These are phyloP conservation scores for Lates japonicus DNA, from an alignment of 2,797 vertebrate species.

Conservation along the genomic window DNA sequence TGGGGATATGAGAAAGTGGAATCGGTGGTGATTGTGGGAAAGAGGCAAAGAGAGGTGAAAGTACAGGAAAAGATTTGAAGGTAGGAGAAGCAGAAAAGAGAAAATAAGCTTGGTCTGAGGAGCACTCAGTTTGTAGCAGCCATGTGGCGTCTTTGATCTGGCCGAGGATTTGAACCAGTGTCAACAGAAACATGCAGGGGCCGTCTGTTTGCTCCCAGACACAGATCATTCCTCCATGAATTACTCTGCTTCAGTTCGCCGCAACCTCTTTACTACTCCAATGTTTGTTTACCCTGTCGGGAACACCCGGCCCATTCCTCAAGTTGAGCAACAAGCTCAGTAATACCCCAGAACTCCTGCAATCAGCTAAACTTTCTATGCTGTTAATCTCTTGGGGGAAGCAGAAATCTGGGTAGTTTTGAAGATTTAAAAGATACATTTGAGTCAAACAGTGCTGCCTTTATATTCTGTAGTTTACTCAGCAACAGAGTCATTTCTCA, in stretches of 20 bases:
- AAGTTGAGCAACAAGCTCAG: conserved; percentile 62
- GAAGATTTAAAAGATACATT: conserved; percentile 51
- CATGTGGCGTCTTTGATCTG: conserved; percentile 83
- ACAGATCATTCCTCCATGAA: conserved; percentile 74
- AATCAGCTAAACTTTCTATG: conserved; percentile 64
- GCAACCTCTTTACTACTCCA: conserved; percentile 62
- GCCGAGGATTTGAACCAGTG: conserved; percentile 69
- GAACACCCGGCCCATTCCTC: conserved; percentile 62
- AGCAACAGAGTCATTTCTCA: conserved; percentile 35
- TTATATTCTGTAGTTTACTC: conserved; percentile 39
- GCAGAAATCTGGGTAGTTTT: conserved; percentile 42
- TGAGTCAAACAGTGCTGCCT: conserved; percentile 46
- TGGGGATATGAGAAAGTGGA: conserved; percentile 33
- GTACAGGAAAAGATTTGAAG: conserved; percentile 46
- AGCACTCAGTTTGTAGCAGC: conserved; percentile 60
- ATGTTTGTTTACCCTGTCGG: conserved; percentile 76
- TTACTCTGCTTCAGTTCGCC: conserved; percentile 55
- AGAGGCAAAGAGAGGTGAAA: conserved; percentile 56
- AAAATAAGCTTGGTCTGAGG: conserved; percentile 62
- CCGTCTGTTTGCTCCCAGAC: conserved; percentile 73
- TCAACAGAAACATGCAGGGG: conserved; percentile 75
- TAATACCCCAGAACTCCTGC: conserved; percentile 61
- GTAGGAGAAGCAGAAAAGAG: conserved; percentile 52
- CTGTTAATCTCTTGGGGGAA: conserved; percentile 46
- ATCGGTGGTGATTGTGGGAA: conserved; percentile 46